These are phyloP conservation scores for Ceratosolen fusciceps DNA, from an alignment of 1,140 invertebrate species.

Conservation along the genomic window DNA sequence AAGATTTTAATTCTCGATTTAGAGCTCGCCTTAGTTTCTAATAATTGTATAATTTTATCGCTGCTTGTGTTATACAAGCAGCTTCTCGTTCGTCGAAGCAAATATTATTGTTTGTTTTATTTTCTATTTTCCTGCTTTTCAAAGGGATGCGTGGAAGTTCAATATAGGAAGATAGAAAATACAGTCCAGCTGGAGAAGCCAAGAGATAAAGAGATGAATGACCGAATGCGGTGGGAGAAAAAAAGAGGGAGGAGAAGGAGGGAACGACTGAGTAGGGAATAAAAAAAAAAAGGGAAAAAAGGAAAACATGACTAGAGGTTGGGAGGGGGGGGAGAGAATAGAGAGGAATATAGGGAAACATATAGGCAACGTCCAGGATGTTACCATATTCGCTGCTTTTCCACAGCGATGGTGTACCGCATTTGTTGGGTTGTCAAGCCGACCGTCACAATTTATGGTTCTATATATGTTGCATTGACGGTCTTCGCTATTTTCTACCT, in stretches of 20 bases:
- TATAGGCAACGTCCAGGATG: not conserved
- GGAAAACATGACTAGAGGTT: not conserved
- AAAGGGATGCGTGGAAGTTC: too few relatives aligned
- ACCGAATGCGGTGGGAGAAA: not conserved
- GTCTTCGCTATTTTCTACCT: constrained; percentile 17
- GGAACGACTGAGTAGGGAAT: not conserved
- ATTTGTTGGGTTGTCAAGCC: constrained; percentile 1
- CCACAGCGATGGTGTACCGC: not conserved
- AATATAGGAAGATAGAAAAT: not conserved
- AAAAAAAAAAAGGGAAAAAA: not conserved
- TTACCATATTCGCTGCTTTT: constrained; percentile 5
- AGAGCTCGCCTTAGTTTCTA: too few relatives aligned
- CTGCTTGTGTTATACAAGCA: too few relatives aligned
- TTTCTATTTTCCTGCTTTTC: not conserved
- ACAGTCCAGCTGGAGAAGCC: not conserved
- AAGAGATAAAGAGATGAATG: constrained; percentile 34
- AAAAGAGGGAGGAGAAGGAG: not conserved
- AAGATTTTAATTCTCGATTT: too few relatives aligned
- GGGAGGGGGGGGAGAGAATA: not conserved
- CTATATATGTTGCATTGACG: not conserved
- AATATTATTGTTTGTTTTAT: too few relatives aligned
- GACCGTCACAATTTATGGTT: constrained; percentile 34
- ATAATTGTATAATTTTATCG: too few relatives aligned
- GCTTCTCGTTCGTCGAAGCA: too few relatives aligned
- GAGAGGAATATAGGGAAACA: not conserved